Base-by-base conservation (phyloP, 2,888 invertebrate genomes). In the Epirrhoe tristata region DNA sequence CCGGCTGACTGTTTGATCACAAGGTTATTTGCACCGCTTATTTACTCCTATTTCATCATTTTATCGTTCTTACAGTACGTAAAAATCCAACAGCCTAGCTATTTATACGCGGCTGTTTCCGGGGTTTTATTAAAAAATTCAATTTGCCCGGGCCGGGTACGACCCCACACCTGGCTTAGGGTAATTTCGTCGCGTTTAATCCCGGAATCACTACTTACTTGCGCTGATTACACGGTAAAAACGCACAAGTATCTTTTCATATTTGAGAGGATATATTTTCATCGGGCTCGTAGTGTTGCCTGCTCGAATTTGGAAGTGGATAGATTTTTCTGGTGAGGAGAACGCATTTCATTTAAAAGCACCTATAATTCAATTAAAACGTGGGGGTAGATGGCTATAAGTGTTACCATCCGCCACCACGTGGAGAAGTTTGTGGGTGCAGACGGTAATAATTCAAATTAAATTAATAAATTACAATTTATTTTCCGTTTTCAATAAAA, bases 171-270 rank as follows among this genome's bases (percentile, higher is more conserved):
- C 74, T 58, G 73, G 70, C 69, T 70, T 67, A 61, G 74, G 60
- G 77, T 81, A 81, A 83, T 83, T 81, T 78, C 66, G 75, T 81
- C 77, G 67, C 71, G 72, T 71, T 81, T 84, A 83, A 86, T 83
- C 80, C 81, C 59, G 69, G 77, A 80, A 84, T 81, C 78, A 77
- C 79, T 77, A 77, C 76, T 78, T 80, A 79, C 81, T 77, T 74
- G 70, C 73, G 63, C 66, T 81, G 79, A 83, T 82, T 79, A 80
- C 74, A 71, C 72, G 69, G 71, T 73, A 72, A 74, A 79, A 75
- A 71, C 56, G 58, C 16, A 48, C 46, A 62, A 71, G 69, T 69
- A 69, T 63, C 71, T 75, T 71, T 56, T 60, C 51, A 67, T 66
- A 64, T 70, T 63, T 70, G 63, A 59, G 46, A 24, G 57, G 56